A percentile compares a stretch with the other conserved stretches of the same genome.
Conservation (phyloP, 2,888 invertebrate species). For the Mythimna albipuncta region DNA sequence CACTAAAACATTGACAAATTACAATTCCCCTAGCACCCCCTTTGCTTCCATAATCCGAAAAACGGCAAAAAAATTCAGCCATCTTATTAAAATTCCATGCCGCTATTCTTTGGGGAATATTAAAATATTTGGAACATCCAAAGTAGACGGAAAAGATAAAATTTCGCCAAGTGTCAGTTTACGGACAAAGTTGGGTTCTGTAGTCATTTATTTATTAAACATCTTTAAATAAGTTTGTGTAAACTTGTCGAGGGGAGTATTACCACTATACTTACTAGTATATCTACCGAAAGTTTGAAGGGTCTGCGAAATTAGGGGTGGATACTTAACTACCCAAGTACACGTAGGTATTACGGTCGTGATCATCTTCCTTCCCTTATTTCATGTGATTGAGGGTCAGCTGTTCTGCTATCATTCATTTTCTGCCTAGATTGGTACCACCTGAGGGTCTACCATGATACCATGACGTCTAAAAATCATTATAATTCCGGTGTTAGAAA, state of each 20-base stretch:
- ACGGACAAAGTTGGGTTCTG: slow-evolving; percentile 23
- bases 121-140: slow-evolving; percentile 60
- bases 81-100: slow-evolving; percentile 66
- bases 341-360: neutral
- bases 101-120: slow-evolving; percentile 62
- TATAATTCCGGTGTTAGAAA: neutral
- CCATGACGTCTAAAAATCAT: too few species aligned
- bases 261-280: neutral
- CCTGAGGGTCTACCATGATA: too few species aligned
- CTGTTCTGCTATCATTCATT: neutral
- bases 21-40: slow-evolving; percentile 14
- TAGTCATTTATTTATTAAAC: neutral
- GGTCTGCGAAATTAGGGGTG: neutral
- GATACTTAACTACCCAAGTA: neutral
- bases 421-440: neutral
- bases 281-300: neutral
- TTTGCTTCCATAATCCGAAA: slow-evolving; percentile 23
- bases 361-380: neutral
- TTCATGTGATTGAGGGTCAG: neutral
- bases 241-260: neutral
- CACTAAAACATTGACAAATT: slow-evolving; percentile 23
- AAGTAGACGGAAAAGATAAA: slow-evolving; percentile 39
- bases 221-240: slow-evolving; percentile 7
- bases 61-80: slow-evolving; percentile 50
- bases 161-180: slow-evolving; percentile 29